Conservation (phyloP, 2,113 vertebrate genomes). For the Cyprinodon tularosa region DNA sequence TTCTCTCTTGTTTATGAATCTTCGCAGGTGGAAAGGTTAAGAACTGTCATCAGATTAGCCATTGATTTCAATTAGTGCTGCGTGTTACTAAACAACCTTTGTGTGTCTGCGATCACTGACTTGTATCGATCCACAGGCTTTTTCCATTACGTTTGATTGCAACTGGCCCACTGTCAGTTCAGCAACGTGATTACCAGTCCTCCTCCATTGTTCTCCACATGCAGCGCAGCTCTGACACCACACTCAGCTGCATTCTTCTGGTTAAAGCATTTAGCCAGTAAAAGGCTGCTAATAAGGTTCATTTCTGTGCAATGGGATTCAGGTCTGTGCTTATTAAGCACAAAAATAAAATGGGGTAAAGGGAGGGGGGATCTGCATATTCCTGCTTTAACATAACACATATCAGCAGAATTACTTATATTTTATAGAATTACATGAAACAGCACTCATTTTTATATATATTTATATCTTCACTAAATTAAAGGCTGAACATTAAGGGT, state of each 20-base stretch:
- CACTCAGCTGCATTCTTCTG: slow-evolving; percentile 18
- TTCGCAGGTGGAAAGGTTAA: slow-evolving; percentile 75
- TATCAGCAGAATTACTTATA: neutral
- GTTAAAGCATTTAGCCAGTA: slow-evolving; percentile 37
- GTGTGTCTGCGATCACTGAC: slow-evolving; percentile 79
- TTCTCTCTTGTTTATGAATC: slow-evolving; percentile 75
- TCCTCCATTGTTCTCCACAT: slow-evolving; percentile 18
- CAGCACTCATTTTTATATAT: too few relatives aligned
- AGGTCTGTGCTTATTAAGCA: slow-evolving; percentile 13
- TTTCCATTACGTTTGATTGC: slow-evolving; percentile 79
- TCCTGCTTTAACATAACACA: neutral
- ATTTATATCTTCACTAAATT: too few relatives aligned
- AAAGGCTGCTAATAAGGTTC: slow-evolving; percentile 66
- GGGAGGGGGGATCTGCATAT: neutral
- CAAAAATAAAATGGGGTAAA: slow-evolving; percentile 25
- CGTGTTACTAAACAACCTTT: slow-evolving; percentile 81
- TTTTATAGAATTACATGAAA: too few relatives aligned
- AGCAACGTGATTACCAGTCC: slow-evolving; percentile 61
- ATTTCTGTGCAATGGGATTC: slow-evolving; percentile 20
- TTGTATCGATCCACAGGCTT: slow-evolving; percentile 77
- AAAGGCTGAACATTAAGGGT: too few relatives aligned
- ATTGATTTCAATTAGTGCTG: slow-evolving; percentile 85
- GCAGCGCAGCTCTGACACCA: slow-evolving; percentile 11
- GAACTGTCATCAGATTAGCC: slow-evolving; percentile 83
- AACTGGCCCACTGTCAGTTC: slow-evolving; percentile 61